Evolutionary conservation across 2,888 invertebrate species (phyloP).

Genomic region (Corythucha ciliata): DNA sequence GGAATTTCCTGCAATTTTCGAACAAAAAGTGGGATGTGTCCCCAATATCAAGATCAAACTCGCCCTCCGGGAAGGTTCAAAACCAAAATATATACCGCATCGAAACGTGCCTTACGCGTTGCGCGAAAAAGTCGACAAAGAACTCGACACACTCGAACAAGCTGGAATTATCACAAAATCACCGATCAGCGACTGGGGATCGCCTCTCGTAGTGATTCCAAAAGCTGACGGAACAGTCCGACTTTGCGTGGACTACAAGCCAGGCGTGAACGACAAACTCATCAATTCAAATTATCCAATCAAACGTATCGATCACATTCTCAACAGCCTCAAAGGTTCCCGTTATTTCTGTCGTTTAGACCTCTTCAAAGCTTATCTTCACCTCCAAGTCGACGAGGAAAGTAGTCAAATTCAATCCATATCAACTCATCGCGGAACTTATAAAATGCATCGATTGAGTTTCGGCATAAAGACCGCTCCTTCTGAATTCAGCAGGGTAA

Average conservation of each 20-base stretch:
- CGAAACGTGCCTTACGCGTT: constrained; percentile 25
- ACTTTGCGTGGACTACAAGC: constrained; percentile 33
- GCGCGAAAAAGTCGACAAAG: constrained; percentile 21
- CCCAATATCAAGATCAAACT: constrained; percentile 14
- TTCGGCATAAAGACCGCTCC: constrained; percentile 20
- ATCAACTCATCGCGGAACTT: constrained; percentile 25
- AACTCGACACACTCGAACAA: constrained; percentile 25
- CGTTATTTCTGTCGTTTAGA: constrained; percentile 30
- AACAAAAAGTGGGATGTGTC: constrained; percentile 13
- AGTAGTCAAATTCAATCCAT: constrained; percentile 24
- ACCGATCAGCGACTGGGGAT: constrained; percentile 25
- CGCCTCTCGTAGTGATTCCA: constrained; percentile 15
- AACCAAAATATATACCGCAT: neutral
- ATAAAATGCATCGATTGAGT: constrained; percentile 11
- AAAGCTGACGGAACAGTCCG: constrained; percentile 18
- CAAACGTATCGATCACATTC: constrained; percentile 24
- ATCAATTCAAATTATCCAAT: constrained; percentile 31
- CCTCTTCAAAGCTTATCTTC: constrained; percentile 31
- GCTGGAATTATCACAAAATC: constrained; percentile 23
- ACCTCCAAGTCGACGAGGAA: constrained; percentile 27
- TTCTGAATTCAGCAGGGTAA: constrained; percentile 9
- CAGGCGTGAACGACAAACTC: constrained; percentile 33
- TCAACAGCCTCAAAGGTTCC: constrained; percentile 23
- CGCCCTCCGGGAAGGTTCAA: neutral
- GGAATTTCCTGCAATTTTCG: constrained; percentile 11